Base-by-base conservation (phyloP, 2,797 vertebrate genomes). In the Poecilia wingei region DNA sequence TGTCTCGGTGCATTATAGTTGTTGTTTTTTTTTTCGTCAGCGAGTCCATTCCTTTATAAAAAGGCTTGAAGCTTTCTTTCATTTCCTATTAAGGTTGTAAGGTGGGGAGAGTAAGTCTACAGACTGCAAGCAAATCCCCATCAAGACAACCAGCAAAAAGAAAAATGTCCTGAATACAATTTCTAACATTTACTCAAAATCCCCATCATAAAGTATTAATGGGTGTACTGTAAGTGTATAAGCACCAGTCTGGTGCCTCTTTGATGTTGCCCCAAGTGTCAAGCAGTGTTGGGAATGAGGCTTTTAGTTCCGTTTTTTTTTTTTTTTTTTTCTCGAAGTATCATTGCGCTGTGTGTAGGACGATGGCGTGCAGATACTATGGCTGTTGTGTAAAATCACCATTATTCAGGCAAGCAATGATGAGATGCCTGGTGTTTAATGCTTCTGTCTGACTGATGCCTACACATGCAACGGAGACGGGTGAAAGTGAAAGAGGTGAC, bases 131-230 rank as follows among this genome's bases (percentile, higher is more conserved):
- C 87, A 91, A 86, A 86, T 73, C 83, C 47, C 78, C 86, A 87
- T 59, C 47, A 84, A 93, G 93, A 93, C 87, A 88, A 92, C 82
- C 16, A 86, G 81, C 77, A 82, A 91, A 94, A 91, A 92, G 22
- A 25, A 89, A 94, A 95, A 92, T 92, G 80, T 90, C 89, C 87
- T 85, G 87, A 84, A 91, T 92, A 88, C 86, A 89, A 91, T 84
- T 82, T 78, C 84, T 93, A 93, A 94, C 93, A 94, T 95, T 95
- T 94, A 92, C 89, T 91, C 91, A 87, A 95, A 95, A 94, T 93
- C 90, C 79, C 61, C 46, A 86, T 92, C 92, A 93, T 95, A 91
- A 95, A 95, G 91, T 96, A 95, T 95, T 95, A 92, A 95, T 95
- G 91, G 91, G 92, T 87, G 6, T 61, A 33, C 55, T 75, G 82